Conservation (phyloP, 2,797 vertebrate species). For the Pempheris klunzingeri region DNA sequence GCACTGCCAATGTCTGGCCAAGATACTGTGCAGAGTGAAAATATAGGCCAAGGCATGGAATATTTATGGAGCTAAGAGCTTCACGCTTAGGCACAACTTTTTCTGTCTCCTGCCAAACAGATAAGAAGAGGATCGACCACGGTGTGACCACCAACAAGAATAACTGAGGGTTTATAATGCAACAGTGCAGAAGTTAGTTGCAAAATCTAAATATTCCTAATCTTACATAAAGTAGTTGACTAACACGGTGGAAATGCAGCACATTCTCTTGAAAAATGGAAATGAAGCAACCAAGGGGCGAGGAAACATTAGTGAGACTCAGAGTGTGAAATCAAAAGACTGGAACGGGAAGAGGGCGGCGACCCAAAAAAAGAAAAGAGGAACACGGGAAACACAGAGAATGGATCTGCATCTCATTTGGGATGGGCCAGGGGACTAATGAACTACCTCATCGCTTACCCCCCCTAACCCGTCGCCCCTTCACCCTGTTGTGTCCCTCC, state of each 20-base stretch:
- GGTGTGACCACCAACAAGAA: background rate
- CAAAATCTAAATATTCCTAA: background rate
- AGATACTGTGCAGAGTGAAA: slow-evolving; percentile 43
- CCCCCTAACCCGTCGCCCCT: slow-evolving; percentile 59
- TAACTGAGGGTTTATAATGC: background rate
- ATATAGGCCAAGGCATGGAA: slow-evolving; percentile 67
- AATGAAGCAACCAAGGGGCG: slow-evolving; percentile 55
- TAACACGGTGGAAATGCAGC: slow-evolving; percentile 30
- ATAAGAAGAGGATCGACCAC: slow-evolving; percentile 11
- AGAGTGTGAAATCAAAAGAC: slow-evolving; percentile 64
- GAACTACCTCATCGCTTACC: slow-evolving; percentile 83
- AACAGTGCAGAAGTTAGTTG: background rate
- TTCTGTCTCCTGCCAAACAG: slow-evolving; percentile 19
- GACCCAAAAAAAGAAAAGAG: slow-evolving; percentile 41
- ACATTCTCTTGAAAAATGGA: slow-evolving; percentile 58
- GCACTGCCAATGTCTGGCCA: background rate
- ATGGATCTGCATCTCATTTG: slow-evolving; percentile 81
- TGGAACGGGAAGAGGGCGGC: slow-evolving; percentile 64
- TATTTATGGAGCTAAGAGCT: slow-evolving; percentile 64
- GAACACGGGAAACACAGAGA: slow-evolving; percentile 68
- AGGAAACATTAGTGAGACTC: slow-evolving; percentile 49
- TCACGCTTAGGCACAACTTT: slow-evolving; percentile 31
- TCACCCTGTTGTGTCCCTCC: slow-evolving; percentile 69
- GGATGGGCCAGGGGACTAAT: slow-evolving; percentile 70
- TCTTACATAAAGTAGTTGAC: background rate